Evolutionary conservation across 2,888 invertebrate species (phyloP).

Genomic region (Micoletzkya japonica): DNA sequence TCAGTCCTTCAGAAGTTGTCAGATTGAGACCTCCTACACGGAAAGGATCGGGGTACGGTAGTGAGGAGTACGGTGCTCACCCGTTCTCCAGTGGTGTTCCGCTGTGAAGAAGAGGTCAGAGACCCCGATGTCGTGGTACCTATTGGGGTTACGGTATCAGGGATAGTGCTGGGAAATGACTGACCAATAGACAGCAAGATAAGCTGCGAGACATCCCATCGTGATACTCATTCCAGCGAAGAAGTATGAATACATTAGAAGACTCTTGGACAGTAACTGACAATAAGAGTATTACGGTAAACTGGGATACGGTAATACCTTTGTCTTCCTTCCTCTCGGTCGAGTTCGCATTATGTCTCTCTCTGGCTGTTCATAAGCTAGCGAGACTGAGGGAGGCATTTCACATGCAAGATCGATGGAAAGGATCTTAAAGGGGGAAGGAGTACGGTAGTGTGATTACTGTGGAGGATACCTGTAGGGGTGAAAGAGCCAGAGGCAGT

Average conservation of each 20-base stretch:
- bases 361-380: conserved; percentile 57
- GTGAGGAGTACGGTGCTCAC: background rate
- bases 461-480: conserved; percentile 49
- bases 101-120: conserved; percentile 59
- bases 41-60: background rate
- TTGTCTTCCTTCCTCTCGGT: conserved; percentile 41
- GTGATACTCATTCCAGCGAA: conserved; percentile 60
- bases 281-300: background rate
- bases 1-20: conserved; percentile 36
- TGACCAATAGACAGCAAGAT: conserved; percentile 59
- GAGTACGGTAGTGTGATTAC: background rate
- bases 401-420: conserved; percentile 60
- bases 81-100: conserved; percentile 58
- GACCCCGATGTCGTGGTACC: conserved; percentile 56
- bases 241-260: conserved; percentile 57
- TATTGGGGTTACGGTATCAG: conserved; percentile 24
- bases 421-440: conserved; percentile 47
- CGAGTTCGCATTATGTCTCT: conserved; percentile 57
- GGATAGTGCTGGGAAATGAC: background rate
- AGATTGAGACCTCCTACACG: conserved; percentile 39
- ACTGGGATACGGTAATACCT: background rate
- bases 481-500: conserved; percentile 57
- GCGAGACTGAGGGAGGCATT: conserved; percentile 59
- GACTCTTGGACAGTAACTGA: conserved; percentile 44
- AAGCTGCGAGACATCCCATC: conserved; percentile 57